Percentiles rank a stretch among this genome's conserved stretches.
Conservation (phyloP, 1,140 invertebrate genomes). For the Brachionus manjavacas region DNA sequence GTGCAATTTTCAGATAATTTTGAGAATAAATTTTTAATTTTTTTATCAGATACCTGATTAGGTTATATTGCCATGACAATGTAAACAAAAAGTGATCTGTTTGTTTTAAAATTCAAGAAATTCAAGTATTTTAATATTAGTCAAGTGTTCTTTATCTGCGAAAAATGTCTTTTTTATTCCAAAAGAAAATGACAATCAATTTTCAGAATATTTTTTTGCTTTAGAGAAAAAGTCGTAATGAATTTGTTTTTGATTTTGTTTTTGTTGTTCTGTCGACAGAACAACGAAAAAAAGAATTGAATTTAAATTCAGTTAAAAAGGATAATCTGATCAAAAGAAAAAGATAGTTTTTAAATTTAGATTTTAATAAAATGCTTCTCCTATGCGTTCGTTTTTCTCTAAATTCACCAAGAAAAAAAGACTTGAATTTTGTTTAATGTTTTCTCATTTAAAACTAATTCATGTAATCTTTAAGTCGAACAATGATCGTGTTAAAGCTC, state of each 20-base stretch:
- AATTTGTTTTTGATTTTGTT: too few relatives aligned
- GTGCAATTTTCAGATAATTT: conserved; percentile 8
- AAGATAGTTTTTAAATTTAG: neutral
- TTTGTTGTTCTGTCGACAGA: too few relatives aligned
- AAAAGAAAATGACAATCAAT: neutral
- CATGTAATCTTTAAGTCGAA: conserved; percentile 1
- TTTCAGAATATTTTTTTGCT: too few relatives aligned
- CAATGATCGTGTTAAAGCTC: neutral
- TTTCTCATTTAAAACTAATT: neutral
- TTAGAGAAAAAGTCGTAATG: too few relatives aligned
- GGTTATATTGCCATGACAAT: conserved; percentile 27
- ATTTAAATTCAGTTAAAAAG: neutral
- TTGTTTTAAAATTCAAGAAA: neutral
- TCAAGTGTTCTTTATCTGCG: neutral
- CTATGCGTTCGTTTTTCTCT: neutral
- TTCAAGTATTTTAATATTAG: neutral
- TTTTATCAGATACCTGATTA: neutral
- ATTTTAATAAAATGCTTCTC: neutral
- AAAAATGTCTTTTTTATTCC: neutral
- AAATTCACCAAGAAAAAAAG: neutral
- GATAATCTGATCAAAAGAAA: neutral
- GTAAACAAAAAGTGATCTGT: conserved; percentile 5
- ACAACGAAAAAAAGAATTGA: neutral
- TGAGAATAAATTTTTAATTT: neutral
- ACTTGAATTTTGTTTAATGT: neutral